phyloP scores from a whole-genome alignment of 1,140 invertebrate genomes.

The Leucophenga varia region DNA sequence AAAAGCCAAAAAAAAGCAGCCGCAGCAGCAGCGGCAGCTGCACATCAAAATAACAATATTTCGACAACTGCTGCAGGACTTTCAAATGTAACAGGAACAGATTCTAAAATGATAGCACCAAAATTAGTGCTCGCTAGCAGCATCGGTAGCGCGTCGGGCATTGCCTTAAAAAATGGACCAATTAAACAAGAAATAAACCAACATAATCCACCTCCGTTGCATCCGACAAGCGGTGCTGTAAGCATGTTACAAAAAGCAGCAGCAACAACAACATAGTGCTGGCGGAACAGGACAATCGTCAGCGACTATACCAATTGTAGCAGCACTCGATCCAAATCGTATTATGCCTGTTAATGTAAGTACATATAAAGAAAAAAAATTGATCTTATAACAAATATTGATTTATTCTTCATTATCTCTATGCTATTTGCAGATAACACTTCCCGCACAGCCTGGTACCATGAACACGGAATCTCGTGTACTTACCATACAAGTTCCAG shows the following conservation, averaged over 20 bases:
- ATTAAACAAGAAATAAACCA: conserved; percentile 47
- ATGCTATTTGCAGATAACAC: conserved; percentile 41
- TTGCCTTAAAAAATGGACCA: conserved; percentile 34
- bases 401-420: neutral
- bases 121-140: neutral
- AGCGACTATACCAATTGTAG: conserved; percentile 50
- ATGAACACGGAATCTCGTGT: conserved; percentile 68
- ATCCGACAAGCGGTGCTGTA: conserved; percentile 37
- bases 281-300: conserved; percentile 39
- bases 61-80: conserved; percentile 3
- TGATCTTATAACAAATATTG: no score
- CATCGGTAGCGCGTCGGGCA: conserved; percentile 12
- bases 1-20: conserved; percentile 49
- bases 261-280: conserved; percentile 20
- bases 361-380: neutral
- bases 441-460: conserved; percentile 70
- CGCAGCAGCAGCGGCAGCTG: conserved; percentile 41
- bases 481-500: conserved; percentile 82
- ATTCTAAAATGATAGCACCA: conserved; percentile 19
- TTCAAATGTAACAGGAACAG: conserved; percentile 14
- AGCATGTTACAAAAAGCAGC: conserved; percentile 43
- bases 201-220: conserved; percentile 49
- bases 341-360: conserved; percentile 55
- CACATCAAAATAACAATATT: conserved; percentile 27
- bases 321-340: conserved; percentile 55